Evolutionary conservation across 2,797 vertebrate species (phyloP), one percentile per base, ranked within the genome.

Genomic region (Parauchenoglanis punctatus): DNA sequence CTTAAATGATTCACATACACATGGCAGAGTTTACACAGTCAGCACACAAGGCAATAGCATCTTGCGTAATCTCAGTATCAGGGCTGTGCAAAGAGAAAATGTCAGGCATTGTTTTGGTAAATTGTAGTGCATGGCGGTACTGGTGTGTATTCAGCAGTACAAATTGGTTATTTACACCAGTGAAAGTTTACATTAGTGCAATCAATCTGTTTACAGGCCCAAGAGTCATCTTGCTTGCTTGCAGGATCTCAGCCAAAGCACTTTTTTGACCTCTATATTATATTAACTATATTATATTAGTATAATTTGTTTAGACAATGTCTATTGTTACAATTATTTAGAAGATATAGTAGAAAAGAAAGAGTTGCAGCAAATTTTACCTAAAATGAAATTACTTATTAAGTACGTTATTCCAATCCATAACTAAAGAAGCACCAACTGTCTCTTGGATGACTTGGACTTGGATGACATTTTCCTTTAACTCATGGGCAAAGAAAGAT

Each of bases 1-100:
- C 86, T 63, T 84, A 65, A 85, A 91, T 84, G 49, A 91, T 89
- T 88, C 81, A 89, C 88, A 85, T 84, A 87, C 18, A 86, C 52
- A 68, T 86, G 83, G 63, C 65, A 58, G 85, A 86, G 58, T 40
- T 75, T 77, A 89, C 70, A 81, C 20, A 49, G 63, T 75, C 20
- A 40, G 78, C 78, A 86, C 49, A 85, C 49, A 77, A 73, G 86
- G 28, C 77, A 83, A 59, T 6, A 25, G 25, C 13, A 61, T 35
- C 31, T 83, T 77, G 82, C 25, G 3, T 58, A 84, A 46, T 40
- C 54, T 81, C 63, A n/a, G 61, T 72, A 70, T 81, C 15, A 73
- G 77, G 44, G 73, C 8, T 17, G 2, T 23, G 12, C 35, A 23
- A 81, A 49, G 25, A 67, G 46, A 83, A 68, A 54, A 52, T 67